A percentile compares a stretch with the other conserved stretches of the same genome.
Evolutionary conservation across 2,797 vertebrate genomes (phyloP).

Genomic region (Hafferia zeledoni): DNA sequence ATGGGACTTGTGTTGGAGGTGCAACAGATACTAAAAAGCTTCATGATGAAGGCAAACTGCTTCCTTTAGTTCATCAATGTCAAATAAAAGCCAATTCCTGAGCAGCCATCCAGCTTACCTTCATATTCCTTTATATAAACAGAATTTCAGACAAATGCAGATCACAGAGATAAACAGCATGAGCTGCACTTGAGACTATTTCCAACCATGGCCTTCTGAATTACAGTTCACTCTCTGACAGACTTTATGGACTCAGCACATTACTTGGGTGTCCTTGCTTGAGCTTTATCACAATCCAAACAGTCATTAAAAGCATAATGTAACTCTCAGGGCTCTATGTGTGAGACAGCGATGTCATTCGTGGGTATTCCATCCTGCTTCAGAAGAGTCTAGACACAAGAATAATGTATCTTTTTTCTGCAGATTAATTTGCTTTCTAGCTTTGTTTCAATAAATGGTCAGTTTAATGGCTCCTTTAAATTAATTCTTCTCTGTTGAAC

Average conservation of each 20-base stretch:
- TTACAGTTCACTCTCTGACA: background rate
- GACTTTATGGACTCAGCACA: background rate
- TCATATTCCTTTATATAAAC: background rate
- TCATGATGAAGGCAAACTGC: slow-evolving; percentile 88
- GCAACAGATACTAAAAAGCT: slow-evolving; percentile 89
- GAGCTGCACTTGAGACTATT: background rate
- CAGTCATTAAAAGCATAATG: background rate
- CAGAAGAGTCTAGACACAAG: background rate
- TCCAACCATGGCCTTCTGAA: background rate
- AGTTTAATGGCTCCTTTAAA: background rate
- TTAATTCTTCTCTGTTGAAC: background rate
- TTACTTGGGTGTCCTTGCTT: background rate
- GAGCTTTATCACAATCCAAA: background rate
- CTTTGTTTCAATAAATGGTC: background rate
- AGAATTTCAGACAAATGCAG: background rate
- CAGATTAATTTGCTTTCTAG: background rate
- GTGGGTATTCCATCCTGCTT: background rate
- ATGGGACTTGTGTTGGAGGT: slow-evolving; percentile 92
- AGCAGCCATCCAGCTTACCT: background rate
- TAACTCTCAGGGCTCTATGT: background rate
- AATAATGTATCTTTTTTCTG: background rate
- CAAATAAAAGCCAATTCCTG: slow-evolving; percentile 49
- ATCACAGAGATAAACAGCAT: background rate
- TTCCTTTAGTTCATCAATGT: slow-evolving; percentile 87
- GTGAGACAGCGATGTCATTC: background rate